Evolutionary conservation across 1,140 invertebrate species (phyloP), one percentile per base, ranked within the genome.

Genomic region (Batillaria attramentaria): DNA sequence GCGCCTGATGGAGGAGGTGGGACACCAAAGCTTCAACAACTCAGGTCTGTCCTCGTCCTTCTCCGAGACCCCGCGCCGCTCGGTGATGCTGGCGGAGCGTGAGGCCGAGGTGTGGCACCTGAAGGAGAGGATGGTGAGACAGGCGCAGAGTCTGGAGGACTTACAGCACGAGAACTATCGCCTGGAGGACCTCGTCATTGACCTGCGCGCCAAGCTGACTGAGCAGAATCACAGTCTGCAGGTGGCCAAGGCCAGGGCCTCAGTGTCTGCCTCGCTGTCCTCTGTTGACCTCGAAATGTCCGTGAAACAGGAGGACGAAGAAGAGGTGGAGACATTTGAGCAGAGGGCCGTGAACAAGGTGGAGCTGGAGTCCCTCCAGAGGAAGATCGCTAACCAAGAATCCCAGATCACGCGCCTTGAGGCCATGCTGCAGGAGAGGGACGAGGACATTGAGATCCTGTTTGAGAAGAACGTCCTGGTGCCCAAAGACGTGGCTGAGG

Each of bases 401-500:
- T 62, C 73, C 37, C 35, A 20, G 31, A 75, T 75, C 39, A 39
- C 73, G 13, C 73, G n/a, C 37, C 37, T 75, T 18, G 57, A 75
- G 57, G 37, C 37, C 20, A 3, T 57, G 57, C 39, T 75, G 73
- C 54, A 62, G 73, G 73, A 75, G 73, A 75, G 62, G 54, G 73
- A 75, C 39, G 42, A 75, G 31, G 73, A 75, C 46, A 75, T 75
- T 50, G 73, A 72, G n/a, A 76, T 74, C 39, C 62, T 41, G 57
- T 76, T 70, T 33, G 69, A 42, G 78, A 78, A 43, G 46, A 80
- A 57, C 35, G 79, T 50, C 69, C 72, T 72, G 18, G 76, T 68
- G 43, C 79, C 78, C 81, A 77, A 74, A 65, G 76, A 54, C 31
- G 43, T 75, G 28, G 60, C 39, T 18, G n/a, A 73, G 77, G 31